phyloP scores from a whole-genome alignment of 2,888 invertebrate genomes.

The Ptilodon capucinus region DNA sequence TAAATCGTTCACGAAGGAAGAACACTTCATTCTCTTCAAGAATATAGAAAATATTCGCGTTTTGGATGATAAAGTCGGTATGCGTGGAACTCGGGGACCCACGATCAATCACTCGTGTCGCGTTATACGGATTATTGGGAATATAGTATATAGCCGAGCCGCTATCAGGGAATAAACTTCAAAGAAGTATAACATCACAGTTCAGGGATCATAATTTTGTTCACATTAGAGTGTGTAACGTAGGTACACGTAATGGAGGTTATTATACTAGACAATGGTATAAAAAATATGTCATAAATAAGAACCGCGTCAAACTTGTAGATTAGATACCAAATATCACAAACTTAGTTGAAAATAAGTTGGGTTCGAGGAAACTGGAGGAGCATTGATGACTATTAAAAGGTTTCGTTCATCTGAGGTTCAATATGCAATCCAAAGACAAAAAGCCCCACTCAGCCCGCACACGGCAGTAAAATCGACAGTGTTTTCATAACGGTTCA shows the following conservation, averaged over 20 bases:
- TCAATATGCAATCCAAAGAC: background rate
- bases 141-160: constrained; percentile 8
- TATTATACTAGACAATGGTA: no score
- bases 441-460: constrained; percentile 1
- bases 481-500: constrained; percentile 21
- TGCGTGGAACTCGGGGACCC: constrained; percentile 1
- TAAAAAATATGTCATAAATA: no score
- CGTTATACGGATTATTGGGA: constrained; percentile 17
- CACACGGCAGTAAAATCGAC: constrained; percentile 15
- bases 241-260: no score
- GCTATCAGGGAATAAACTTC: constrained; percentile 6
- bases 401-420: background rate
- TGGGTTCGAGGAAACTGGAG: no score
- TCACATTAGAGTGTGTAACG: no score
- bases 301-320: no score
- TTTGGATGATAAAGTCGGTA: constrained; percentile 6
- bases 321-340: no score
- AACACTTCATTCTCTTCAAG: constrained; percentile 9
- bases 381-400: background rate
- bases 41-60: constrained; percentile 15
- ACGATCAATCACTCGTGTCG: constrained; percentile 22
- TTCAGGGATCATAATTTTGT: constrained; percentile 19
- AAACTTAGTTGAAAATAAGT: no score
- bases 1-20: constrained; percentile 12
- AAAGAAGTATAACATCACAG: constrained; percentile 4